Evolutionary conservation across 2,888 invertebrate species (phyloP).

Genomic region (Acronicta leporina): DNA sequence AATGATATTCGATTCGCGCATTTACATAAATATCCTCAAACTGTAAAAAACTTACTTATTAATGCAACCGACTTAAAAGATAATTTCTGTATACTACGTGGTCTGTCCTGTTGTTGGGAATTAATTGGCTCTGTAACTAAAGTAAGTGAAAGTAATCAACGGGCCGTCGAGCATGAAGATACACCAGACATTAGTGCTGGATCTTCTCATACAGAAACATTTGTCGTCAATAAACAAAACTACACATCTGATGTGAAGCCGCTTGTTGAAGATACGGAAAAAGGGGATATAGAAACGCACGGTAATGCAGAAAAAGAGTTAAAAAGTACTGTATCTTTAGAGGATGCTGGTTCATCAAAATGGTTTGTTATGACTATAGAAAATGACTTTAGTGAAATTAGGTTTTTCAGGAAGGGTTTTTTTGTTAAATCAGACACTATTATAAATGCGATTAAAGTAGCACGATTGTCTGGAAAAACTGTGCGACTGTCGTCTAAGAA

Average conservation of each 20-base stretch:
- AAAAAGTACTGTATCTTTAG: slow-evolving; percentile 5
- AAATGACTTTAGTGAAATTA: slow-evolving; percentile 87
- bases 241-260: slow-evolving; percentile 8
- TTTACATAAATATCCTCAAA: slow-evolving; percentile 75
- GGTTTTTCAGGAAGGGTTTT: slow-evolving; percentile 84
- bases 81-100: slow-evolving; percentile 80
- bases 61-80: slow-evolving; percentile 74
- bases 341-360: slow-evolving; percentile 70
- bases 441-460: slow-evolving; percentile 81
- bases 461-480: slow-evolving; percentile 82
- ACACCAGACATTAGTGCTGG: slow-evolving; percentile 18
- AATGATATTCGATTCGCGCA: slow-evolving; percentile 74
- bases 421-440: slow-evolving; percentile 88
- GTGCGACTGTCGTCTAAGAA: slow-evolving; percentile 81
- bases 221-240: background rate
- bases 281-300: background rate
- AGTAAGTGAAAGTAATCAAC: slow-evolving; percentile 50
- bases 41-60: slow-evolving; percentile 77
- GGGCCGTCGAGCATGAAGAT: slow-evolving; percentile 15
- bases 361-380: slow-evolving; percentile 89
- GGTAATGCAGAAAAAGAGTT: background rate
- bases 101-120: slow-evolving; percentile 82
- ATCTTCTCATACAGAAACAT: slow-evolving; percentile 22
- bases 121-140: slow-evolving; percentile 78
- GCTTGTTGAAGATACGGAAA: background rate